Evolutionary conservation across 2,113 vertebrate genomes (phyloP), one percentile per base, ranked within the genome.

Genomic region (Oryzias melastigma): DNA sequence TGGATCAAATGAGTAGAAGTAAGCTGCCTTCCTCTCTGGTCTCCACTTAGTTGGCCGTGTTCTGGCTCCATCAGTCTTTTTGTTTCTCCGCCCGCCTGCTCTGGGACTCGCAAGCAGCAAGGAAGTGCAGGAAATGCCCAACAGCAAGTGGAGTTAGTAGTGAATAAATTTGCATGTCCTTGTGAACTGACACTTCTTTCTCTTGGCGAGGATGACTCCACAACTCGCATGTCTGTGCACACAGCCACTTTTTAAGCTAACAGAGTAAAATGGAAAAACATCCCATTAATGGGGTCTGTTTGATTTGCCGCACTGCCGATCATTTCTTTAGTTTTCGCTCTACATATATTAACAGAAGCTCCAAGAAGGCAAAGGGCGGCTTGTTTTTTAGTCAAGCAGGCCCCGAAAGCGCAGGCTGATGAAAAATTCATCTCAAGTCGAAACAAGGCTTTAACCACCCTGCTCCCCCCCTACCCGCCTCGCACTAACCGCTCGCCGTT

Each of bases 401-500:
- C 66, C 67, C 14, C 14, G 68, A 80, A 73, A 72, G 22, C 14
- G 44, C n/a, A 71, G 8, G 58, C 65, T 69, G 68, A 80, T 87
- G 58, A 78, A 84, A 84, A 73, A 77, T 81, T 75, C 60, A 80
- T 52, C 65, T 60, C 58, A 45, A 59, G 75, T 71, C 27, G 54
- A 68, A 58, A 53, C 57, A 58, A 52, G 58, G 43, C 52, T 73
- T 56, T 55, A 64, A 71, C 52, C 67, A 15, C 15, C 16, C 15
- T 20, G 61, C 61, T 69, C 15, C 24, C 16, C 49, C 51, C 25
- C 25, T 6, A 27, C 25, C 20, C 4, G 20, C 41, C 19, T 17
- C 20, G 17, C 15, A 24, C 43, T 52, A 0, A 42, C 27, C 45
- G n/a, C 10, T 64, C 7, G 29, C 29, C 29, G 29, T 63, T 14